Base-by-base conservation (phyloP, 1,140 invertebrate species). In the Aphaenogaster floridana region DNA sequence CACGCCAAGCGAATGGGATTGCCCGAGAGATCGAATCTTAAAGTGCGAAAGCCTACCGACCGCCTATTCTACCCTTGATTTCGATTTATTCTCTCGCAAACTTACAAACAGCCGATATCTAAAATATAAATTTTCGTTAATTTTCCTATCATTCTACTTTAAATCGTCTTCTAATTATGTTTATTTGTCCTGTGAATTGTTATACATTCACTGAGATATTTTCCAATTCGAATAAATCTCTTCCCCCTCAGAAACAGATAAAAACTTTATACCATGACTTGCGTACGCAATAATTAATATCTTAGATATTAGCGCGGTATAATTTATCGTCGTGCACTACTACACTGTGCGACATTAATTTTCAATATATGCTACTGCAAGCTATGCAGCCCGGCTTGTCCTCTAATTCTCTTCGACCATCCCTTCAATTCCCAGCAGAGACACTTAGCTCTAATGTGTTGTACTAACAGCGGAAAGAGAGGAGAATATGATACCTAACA, bases 401-500 rank as follows among this genome's bases (percentile, higher is more conserved):
- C 69, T 76, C 52, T 74, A 84, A 84, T 84, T 84, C 80, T 84
- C 69, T 76, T 84, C 54, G 69, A 84, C 52, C 7, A 63, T 59
- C 57, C 45, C 80, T 61, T 57, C 69, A 48, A 84, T 84, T 76
- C 80, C 80, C 80, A 74, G 42, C 42, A 74, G 80, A 52, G 54
- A 84, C 54, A 61, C 80, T 84, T 76, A 39, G 69, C 54, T 72
- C 69, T 63, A 84, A 84, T 76, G 42, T 48, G 69, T 59, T 50
- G 28, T n/a, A 48, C 34, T 76, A 84, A 84, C 69, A 69, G 45
- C 13, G 57, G 69, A 21, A 57, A 84, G 72, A 74, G 80, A 74
- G 28, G 54, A 76, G 69, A 84, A 84, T 64, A 74, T 69, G 17
- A 11, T 59, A 72, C 13, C 52, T 61, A 63, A 76, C 42, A 48